These are phyloP conservation scores for Nasonovia ribisnigri DNA, from an alignment of 2,888 invertebrate genomes.

Conservation along the genomic window DNA sequence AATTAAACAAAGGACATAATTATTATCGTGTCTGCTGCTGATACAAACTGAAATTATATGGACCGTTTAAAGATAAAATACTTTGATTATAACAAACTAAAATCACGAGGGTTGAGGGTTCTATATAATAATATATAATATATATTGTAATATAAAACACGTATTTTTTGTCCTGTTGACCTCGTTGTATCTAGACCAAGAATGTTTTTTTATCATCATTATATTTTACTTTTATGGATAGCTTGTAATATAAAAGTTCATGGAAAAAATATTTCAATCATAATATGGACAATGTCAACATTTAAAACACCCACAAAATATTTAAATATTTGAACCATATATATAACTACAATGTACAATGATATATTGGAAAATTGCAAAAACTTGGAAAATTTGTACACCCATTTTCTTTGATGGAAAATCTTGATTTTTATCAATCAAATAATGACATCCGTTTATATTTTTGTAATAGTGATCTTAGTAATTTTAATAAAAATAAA, in stretches of 20 bases:
- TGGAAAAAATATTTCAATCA: neutral
- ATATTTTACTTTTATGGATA: neutral
- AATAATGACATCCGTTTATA: neutral
- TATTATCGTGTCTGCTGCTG: neutral
- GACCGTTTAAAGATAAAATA: neutral
- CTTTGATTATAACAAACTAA: neutral
- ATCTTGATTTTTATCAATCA: neutral
- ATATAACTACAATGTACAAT: neutral
- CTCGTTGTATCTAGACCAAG: neutral
- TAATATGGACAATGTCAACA: neutral
- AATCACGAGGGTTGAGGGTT: neutral
- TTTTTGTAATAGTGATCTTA: neutral
- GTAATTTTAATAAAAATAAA: neutral
- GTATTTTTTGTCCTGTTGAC: neutral
- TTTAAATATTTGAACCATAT: neutral
- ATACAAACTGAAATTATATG: constrained; percentile 20
- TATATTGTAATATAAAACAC: neutral
- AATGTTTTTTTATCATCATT: neutral
- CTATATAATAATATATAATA: too few relatives aligned
- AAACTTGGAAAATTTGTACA: neutral
- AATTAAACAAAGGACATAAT: constrained; percentile 4
- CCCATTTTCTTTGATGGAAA: neutral
- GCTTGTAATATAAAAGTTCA: neutral
- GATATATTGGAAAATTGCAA: neutral
- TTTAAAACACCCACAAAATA: neutral